These are phyloP conservation scores for Bicyclus anynana DNA, from an alignment of 1,140 invertebrate species.

Conservation along the genomic window DNA sequence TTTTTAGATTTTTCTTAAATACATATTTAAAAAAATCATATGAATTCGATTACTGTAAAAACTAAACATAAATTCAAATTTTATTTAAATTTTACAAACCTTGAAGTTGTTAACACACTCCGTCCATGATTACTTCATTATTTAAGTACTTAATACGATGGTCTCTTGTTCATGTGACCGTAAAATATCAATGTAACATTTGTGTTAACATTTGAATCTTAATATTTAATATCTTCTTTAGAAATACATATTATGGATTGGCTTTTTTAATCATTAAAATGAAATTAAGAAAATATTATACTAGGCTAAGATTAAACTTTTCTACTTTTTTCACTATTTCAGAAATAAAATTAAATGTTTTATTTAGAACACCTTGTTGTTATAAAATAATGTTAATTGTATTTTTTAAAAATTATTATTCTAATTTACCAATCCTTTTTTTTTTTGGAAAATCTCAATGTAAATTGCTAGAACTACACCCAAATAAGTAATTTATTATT, in stretches of 20 bases:
- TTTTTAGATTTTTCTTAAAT: too few species aligned
- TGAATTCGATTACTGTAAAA: not conserved
- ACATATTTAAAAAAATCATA: too few species aligned
- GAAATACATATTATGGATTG: not conserved
- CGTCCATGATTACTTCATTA: constrained; percentile 65
- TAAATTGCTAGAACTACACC: not conserved
- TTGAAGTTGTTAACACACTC: constrained; percentile 55
- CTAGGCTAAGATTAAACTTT: too few species aligned
- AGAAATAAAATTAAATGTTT: too few species aligned
- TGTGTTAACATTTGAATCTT: constrained; percentile 18
- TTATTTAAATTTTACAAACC: constrained; percentile 19
- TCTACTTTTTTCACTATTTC: too few species aligned
- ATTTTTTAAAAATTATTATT: too few species aligned
- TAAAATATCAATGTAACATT: constrained; percentile 18
- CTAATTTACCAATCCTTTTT: too few species aligned
- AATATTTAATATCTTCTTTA: not conserved
- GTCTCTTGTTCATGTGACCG: constrained; percentile 32
- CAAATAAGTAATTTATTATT: not conserved
- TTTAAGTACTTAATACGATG: constrained; percentile 71
- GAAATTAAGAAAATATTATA: too few species aligned
- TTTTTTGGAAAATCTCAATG: not conserved
- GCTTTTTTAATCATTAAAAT: too few species aligned
- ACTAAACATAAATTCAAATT: not conserved
- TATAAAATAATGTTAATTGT: too few species aligned
- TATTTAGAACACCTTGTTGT: too few species aligned